Base-by-base conservation (phyloP, 2,888 invertebrate species). In the Teleogryllus oceanicus region DNA sequence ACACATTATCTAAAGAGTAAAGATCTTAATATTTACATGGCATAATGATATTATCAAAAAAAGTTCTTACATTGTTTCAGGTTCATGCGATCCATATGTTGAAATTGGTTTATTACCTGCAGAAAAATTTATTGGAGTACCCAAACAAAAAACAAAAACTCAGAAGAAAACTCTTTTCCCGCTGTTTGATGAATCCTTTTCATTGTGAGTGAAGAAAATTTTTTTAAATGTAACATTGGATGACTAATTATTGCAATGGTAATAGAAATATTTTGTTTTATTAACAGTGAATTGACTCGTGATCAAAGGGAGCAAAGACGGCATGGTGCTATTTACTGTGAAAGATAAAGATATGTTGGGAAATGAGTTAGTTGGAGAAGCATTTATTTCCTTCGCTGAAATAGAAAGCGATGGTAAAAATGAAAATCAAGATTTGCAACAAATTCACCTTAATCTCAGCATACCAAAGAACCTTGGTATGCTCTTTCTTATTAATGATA, bases 311-410 rank as follows among this genome's bases (percentile, higher is more conserved):
- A 88, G 74, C 11, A 85, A 91, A 74, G 92, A 94, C 83, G 96
- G 92, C 0, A 88, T 97, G 83, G 87, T 99, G 80, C 91, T 95
- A 83, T 95, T 99, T 85, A 94, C 96, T 83, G 91, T 99, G 18
- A 99, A 99, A 89, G 99, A 99, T 88, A 96, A 97, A 87, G 98
- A 99, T 87, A 92, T 97, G 87, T 92, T 98, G 87, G 94, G 96
- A 79, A 97, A 96, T 87, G 96, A 96, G 85, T 98, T 98, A 88
- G 93, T 98, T 83, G 98, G 97, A 12, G 99, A 99, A 88, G 95
- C 96, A 75, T 98, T 95, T 87, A 86, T 98, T 51, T 91, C 93
- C 84, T 93, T 98, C 87, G 90, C 89, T 82, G 93, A 94, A 84
- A 90, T 96, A 83, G 90, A 91, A 18, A 90, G 90, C 83, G 91